Evolutionary conservation across 2,113 vertebrate genomes (phyloP).

Genomic region (Gasterosteus aculeatus): DNA sequence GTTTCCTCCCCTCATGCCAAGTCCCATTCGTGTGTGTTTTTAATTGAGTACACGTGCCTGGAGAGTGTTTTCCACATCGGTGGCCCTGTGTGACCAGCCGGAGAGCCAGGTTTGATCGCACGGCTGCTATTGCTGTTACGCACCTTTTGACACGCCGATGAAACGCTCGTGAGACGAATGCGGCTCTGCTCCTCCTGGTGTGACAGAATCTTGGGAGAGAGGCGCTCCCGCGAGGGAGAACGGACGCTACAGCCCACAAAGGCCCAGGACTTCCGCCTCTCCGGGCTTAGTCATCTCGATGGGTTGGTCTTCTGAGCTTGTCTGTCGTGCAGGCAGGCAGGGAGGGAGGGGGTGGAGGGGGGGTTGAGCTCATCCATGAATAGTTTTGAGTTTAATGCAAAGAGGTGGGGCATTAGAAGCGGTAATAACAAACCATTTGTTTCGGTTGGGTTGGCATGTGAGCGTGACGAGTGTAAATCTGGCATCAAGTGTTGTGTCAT

Average conservation of each 20-base stretch:
- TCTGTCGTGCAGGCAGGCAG: slow-evolving; percentile 25
- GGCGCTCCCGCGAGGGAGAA: slow-evolving; percentile 13
- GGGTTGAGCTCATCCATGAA: slow-evolving; percentile 32
- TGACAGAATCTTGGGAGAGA: slow-evolving; percentile 23
- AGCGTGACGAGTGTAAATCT: slow-evolving; percentile 55
- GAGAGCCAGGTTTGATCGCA: slow-evolving; percentile 32
- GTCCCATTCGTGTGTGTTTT: slow-evolving; percentile 47
- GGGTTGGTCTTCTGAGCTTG: slow-evolving; percentile 31
- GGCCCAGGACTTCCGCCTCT: slow-evolving; percentile 46
- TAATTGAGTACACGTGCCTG: slow-evolving; percentile 55
- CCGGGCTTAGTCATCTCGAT: slow-evolving; percentile 49
- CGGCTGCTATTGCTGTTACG: slow-evolving; percentile 14
- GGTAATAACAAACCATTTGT: slow-evolving; percentile 49
- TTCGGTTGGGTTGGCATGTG: slow-evolving; percentile 51
- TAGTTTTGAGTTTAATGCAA: slow-evolving; percentile 32
- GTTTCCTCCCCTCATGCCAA: slow-evolving; percentile 28
- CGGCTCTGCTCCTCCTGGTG: neutral
- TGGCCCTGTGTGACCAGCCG: slow-evolving; percentile 39
- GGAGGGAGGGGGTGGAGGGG: slow-evolving; percentile 29
- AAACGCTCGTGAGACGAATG: slow-evolving; percentile 20
- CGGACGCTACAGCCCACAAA: slow-evolving; percentile 35
- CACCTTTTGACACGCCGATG: slow-evolving; percentile 29
- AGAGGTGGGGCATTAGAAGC: slow-evolving; percentile 18
- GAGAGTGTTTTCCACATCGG: slow-evolving; percentile 62
- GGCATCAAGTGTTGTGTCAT: slow-evolving; percentile 46